phyloP scores from a whole-genome alignment of 2,113 vertebrate genomes.

The Chaetodon auriga region DNA sequence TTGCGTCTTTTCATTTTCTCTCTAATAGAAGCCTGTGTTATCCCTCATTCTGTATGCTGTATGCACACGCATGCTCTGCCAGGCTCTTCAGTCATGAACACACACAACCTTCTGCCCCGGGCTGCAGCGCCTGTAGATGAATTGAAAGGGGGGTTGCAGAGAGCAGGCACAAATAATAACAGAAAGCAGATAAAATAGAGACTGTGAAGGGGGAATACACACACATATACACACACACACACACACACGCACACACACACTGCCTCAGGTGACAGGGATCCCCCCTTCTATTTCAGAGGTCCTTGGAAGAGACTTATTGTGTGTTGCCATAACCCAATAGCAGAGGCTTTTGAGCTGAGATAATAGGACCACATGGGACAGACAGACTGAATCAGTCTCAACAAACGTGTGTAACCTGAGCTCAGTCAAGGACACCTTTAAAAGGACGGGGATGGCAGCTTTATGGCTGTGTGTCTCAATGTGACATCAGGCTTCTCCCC shows the following conservation, averaged over 20 bases:
- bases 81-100: conserved; percentile 20
- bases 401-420: conserved; percentile 72
- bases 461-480: background rate
- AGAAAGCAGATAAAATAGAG: conserved; percentile 40
- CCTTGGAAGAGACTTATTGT: conserved; percentile 72
- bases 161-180: conserved; percentile 55
- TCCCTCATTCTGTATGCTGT: conserved; percentile 47
- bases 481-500: conserved; percentile 6
- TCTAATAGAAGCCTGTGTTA: conserved; percentile 18
- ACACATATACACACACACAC: background rate
- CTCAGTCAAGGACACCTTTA: conserved; percentile 65
- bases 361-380: conserved; percentile 80
- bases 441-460: conserved; percentile 29
- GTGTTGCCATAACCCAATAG: conserved; percentile 41
- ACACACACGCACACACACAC: conserved; percentile 3
- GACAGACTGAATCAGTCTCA: conserved; percentile 42
- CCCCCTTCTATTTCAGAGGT: conserved; percentile 54
- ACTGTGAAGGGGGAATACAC: background rate
- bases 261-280: conserved; percentile 70
- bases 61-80: conserved; percentile 21
- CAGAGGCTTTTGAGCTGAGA: conserved; percentile 59
- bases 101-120: conserved; percentile 35
- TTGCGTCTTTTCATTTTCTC: conserved; percentile 33
- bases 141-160: conserved; percentile 15
- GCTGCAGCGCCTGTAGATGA: conserved; percentile 47